Base-by-base conservation (phyloP, 2,888 invertebrate genomes). In the Eucera pruinosa region DNA sequence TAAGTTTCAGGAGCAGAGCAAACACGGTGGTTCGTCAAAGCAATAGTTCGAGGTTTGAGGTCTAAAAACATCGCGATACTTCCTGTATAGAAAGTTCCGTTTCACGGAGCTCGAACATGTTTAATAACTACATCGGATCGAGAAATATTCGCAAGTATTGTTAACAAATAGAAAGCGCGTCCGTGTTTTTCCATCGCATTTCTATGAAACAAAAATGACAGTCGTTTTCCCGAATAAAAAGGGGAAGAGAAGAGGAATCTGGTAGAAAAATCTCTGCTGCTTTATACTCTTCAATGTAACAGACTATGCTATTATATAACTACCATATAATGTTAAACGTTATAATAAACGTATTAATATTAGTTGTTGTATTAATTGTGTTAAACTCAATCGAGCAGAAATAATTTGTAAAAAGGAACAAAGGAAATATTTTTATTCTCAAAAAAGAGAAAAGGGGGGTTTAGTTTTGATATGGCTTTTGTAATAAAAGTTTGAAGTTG, bases 1-100 rank as follows among this genome's bases (percentile, higher is more conserved):
- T 62, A 50, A 62, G 62, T 50, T 62, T 62, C 18, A 50, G 18
- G 13, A 48, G 36, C 62, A 62, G 36, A 36, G 48, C 13, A 48
- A 62, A 62, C 39, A 62, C 11, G 2, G 2, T 2, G 13, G 4
- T 36, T 13, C 13, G 62, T 27, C 36, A 36, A 62, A 36, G 7
- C 48, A 13, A n/a, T 9, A 15, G 54, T 23, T 55, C 48, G 27
- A 27, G 15, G 39, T 18, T 36, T 13, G 11, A 30, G 5, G 27
- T 52, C 13, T 48, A 18, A 50, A 48, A 47, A 33, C 61, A 23
- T 18, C 20, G 15, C 33, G 20, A 27, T 20, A 23, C n/a, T n/a
- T 9, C 15, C 13, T 3, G 33, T 39, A 48, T 2, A n/a, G 18
- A 18, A 13, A 13, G 39, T 25, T 2, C 7, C 20, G 47, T 15